These are phyloP conservation scores for Lysiphlebus fabarum DNA, from an alignment of 1,140 invertebrate species.

Conservation along the genomic window DNA sequence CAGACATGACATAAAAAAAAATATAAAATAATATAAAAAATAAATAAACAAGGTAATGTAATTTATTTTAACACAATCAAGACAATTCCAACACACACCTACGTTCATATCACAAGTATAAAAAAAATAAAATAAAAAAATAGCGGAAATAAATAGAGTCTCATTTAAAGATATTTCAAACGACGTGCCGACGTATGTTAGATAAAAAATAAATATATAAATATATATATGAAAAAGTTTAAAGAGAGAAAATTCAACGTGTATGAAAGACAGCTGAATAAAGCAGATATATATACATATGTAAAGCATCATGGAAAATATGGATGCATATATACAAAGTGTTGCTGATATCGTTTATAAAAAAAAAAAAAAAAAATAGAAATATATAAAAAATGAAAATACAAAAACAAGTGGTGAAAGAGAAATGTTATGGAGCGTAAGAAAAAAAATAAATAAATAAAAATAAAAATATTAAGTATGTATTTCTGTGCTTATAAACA, in stretches of 20 bases:
- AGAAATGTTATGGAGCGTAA: slow-evolving; percentile 3
- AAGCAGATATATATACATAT: slow-evolving; percentile 18
- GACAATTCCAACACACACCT: no score
- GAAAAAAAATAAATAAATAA: slow-evolving; percentile 5
- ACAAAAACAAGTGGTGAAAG: background rate
- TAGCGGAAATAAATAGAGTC: slow-evolving; percentile 1
- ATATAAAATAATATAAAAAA: no score
- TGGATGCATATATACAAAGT: background rate
- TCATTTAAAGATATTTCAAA: slow-evolving; percentile 25
- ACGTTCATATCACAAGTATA: background rate
- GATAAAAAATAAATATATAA: no score
- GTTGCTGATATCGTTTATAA: background rate
- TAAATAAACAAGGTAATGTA: no score
- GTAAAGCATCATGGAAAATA: slow-evolving; percentile 3
- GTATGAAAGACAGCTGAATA: slow-evolving; percentile 12
- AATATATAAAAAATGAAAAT: background rate
- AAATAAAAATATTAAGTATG: background rate
- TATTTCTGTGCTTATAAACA: no score
- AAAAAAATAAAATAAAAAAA: slow-evolving; percentile 12
- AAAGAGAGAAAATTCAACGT: background rate
- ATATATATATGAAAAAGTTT: no score
- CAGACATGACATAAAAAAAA: no score
- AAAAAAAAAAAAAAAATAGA: background rate
- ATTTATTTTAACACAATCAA: no score
- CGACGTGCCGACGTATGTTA: slow-evolving; percentile 15